Evolutionary conservation across 2,888 invertebrate species (phyloP).

Genomic region (Rugalucina vietnamica): DNA sequence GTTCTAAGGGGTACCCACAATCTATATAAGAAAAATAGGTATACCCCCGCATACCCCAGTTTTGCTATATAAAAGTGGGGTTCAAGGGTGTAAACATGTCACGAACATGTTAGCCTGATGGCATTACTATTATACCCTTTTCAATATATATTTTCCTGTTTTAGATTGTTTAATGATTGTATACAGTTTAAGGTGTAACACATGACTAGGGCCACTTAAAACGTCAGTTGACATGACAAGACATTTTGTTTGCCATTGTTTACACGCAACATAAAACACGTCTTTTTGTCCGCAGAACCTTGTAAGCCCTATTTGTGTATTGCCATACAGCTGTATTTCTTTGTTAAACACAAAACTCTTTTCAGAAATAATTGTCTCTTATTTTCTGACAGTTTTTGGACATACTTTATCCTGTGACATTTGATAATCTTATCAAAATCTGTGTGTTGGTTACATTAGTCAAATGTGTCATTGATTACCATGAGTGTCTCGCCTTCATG

Average conservation of each 20-base stretch:
- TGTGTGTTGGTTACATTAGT: background rate
- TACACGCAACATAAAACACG: slow-evolving; percentile 8
- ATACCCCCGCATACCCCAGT: too few species aligned
- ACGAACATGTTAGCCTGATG: too few species aligned
- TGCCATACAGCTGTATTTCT: background rate
- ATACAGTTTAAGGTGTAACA: background rate
- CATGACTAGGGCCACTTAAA: slow-evolving; percentile 1
- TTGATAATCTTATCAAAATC: background rate
- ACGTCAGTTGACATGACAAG: background rate
- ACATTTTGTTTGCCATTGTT: background rate
- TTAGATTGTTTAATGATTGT: background rate
- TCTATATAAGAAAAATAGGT: too few species aligned
- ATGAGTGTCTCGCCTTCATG: background rate
- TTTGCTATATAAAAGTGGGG: too few species aligned
- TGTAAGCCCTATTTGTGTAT: background rate
- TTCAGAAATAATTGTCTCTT: background rate
- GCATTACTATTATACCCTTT: too few species aligned
- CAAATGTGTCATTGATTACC: background rate
- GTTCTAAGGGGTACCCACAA: too few species aligned
- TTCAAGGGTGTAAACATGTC: too few species aligned
- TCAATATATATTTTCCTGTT: background rate
- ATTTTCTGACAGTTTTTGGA: background rate
- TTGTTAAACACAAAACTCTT: background rate
- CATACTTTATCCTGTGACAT: background rate
- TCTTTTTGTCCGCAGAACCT: background rate